A percentile compares a stretch with the other conserved stretches of the same genome.
phyloP scores from a whole-genome alignment of 1,140 invertebrate species.

The Zaprionus kolodkinae region DNA sequence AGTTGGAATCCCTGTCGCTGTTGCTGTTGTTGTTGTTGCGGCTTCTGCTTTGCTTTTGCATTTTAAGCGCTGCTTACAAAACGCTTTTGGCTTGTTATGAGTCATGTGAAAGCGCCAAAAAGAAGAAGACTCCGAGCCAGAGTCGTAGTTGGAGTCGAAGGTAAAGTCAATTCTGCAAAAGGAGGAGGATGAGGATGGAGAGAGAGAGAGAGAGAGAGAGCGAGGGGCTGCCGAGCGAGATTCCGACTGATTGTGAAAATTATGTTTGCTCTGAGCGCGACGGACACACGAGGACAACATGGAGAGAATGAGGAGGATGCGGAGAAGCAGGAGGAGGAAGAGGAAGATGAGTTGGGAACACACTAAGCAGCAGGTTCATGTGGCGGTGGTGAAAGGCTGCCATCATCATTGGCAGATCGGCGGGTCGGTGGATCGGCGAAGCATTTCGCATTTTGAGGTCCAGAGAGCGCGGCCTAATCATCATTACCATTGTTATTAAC shows the following conservation, averaged over 20 bases:
- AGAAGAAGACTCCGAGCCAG: slow-evolving; percentile 34
- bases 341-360: slow-evolving; percentile 8
- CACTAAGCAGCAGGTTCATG: slow-evolving; percentile 68
- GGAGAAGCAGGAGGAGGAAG: too few relatives aligned
- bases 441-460: slow-evolving; percentile 33
- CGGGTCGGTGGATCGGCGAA: not conserved
- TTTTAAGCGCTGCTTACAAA: slow-evolving; percentile 63
- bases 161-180: not conserved
- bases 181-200: not conserved
- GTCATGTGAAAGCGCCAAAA: slow-evolving; percentile 76
- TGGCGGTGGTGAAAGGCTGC: slow-evolving; percentile 78
- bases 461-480: slow-evolving; percentile 67
- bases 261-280: slow-evolving; percentile 75
- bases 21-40: slow-evolving; percentile 31
- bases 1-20: slow-evolving; percentile 18
- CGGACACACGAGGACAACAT: slow-evolving; percentile 48
- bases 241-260: slow-evolving; percentile 74
- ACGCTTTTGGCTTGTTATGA: slow-evolving; percentile 73
- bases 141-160: slow-evolving; percentile 15
- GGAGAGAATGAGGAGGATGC: too few relatives aligned
- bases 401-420: slow-evolving; percentile 55
- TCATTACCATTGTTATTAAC: slow-evolving; percentile 82
- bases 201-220: slow-evolving; percentile 24
- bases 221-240: slow-evolving; percentile 60
- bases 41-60: slow-evolving; percentile 61